These are phyloP conservation scores for Montipora sp. DNA, from an alignment of 64 coral and sea anemone species.

Conservation along the genomic window DNA sequence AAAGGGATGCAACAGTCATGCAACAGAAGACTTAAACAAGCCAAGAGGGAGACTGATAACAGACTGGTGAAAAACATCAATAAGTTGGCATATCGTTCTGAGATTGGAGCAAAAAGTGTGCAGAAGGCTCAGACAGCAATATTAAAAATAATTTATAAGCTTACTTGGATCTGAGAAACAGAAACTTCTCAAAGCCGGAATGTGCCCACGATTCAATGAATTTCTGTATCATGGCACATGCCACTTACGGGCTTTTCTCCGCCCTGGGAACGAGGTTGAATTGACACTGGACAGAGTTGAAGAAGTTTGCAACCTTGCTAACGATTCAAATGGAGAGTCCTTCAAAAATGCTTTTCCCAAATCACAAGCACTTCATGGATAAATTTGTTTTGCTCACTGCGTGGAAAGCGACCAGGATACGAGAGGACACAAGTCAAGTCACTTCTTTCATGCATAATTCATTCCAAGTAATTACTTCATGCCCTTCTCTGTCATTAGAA, in stretches of 20 bases:
- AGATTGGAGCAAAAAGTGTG: no score
- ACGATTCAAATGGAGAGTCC: conserved; percentile 29
- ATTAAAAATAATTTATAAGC: no score
- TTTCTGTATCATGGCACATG: conserved; percentile 10
- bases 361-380: conserved; percentile 27
- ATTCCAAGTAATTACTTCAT: no score
- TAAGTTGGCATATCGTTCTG: no score
- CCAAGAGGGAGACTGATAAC: neutral
- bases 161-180: no score
- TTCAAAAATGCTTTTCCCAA: conserved; percentile 1
- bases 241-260: neutral
- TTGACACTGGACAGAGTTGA: conserved; percentile 35
- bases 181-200: no score
- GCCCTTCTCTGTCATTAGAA: no score
- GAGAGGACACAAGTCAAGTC: conserved; percentile 34
- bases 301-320: neutral
- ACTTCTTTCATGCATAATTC: conserved; percentile 73
- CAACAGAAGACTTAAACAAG: conserved; percentile 40
- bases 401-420: conserved; percentile 41
- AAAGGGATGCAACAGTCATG: conserved; percentile 58
- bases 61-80: no score
- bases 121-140: no score
- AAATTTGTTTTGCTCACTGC: conserved; percentile 72
- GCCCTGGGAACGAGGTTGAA: no score
- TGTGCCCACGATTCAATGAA: no score